Base-by-base conservation (phyloP, 2,113 vertebrate species). In the Lagopus leucura region DNA sequence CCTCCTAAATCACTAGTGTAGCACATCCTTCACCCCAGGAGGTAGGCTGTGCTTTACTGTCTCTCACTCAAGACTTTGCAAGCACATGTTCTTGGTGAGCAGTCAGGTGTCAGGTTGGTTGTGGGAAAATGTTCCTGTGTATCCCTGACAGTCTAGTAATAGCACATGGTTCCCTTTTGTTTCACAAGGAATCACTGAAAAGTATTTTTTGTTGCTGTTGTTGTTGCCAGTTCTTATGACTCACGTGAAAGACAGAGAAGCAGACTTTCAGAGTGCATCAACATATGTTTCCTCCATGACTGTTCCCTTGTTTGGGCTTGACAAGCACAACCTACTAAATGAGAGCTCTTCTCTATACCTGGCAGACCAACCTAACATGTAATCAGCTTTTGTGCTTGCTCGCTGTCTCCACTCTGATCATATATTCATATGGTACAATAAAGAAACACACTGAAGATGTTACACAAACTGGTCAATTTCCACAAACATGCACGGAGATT, bases 401-500 rank as follows among this genome's bases (percentile, higher is more conserved):
- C 48, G 18, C 0, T 10, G 60, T 54, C 32, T 73, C 40, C 15
- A n/a, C 42, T 66, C 27, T 19, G 18, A 54, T 81, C 55, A 54
- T 40, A 4, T 2, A 6, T 4, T 7, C 24, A 40, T 6, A 17
- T 0, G 0, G 38, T 10, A 27, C 2, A 72, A 57, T 1, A 5
- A 91, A 76, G 40, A 92, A 90, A 69, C 4, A 16, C 43, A 72
- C 3, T 8, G 5, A 22, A 28, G 9, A 2, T 28, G 14, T 20
- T 43, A 57, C 48, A 43, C 28, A 15, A 82, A 28, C 7, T 4
- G 4, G 7, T 45, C 20, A 50, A 57, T 17, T 65, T 50, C 58
- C 21, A 45, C 14, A 61, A 58, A 8, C 18, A 14, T 4, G 12
- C 30, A 17, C 0, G 0, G 3, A 52, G 36, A 25, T n/a, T 58